phyloP scores from a whole-genome alignment of 2,113 vertebrate species.

The Amblyopsis rosae region DNA sequence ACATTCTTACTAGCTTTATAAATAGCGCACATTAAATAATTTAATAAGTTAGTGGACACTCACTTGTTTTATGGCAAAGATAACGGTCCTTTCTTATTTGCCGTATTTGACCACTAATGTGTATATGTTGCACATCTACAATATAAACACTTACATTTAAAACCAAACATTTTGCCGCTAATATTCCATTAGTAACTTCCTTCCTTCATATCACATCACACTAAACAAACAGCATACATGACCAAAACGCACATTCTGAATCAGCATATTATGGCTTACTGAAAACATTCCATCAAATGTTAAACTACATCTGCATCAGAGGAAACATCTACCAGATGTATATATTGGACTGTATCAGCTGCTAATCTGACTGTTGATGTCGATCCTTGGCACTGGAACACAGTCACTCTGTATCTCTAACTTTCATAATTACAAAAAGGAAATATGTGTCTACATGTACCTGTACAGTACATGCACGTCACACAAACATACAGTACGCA shows the following conservation, averaged over 20 bases:
- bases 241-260: not conserved
- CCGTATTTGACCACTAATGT: not conserved
- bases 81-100: not conserved
- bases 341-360: no score
- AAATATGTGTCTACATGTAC: not conserved
- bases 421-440: not conserved
- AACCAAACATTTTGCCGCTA: not conserved
- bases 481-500: not conserved
- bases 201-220: not conserved
- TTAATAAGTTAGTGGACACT: conserved; percentile 9
- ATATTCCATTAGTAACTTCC: not conserved
- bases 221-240: not conserved
- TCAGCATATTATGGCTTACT: not conserved
- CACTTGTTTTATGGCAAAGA: not conserved
- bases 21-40: conserved; percentile 18
- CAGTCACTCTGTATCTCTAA: not conserved
- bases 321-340: no score
- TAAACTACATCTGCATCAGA: no score
- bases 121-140: not conserved
- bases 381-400: not conserved
- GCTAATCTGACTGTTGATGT: not conserved
- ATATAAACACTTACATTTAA: not conserved
- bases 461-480: not conserved
- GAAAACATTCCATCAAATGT: no score
- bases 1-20: conserved; percentile 1